These are phyloP conservation scores for Portunus trituberculatus DNA, from an alignment of 1,140 invertebrate species.

Conservation along the genomic window DNA sequence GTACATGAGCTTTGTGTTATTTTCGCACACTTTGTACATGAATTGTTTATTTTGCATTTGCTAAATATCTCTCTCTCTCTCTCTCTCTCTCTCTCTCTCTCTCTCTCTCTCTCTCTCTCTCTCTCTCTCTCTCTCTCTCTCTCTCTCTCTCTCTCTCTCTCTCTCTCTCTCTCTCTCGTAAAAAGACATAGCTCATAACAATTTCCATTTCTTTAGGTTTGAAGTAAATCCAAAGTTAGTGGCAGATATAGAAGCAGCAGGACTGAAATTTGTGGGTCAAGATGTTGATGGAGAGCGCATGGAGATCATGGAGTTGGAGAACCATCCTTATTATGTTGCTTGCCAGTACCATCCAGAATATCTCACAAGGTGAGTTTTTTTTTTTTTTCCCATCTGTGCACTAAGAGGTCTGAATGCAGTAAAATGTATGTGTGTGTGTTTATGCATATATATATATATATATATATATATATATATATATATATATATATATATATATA, in stretches of 20 bases:
- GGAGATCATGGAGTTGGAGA: conserved; percentile 85
- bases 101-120: conserved; percentile 28
- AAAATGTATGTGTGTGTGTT: too few species aligned
- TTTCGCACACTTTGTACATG: too few species aligned
- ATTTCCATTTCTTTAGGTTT: conserved; percentile 81
- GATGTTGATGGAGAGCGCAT: conserved; percentile 92
- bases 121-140: neutral
- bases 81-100: conserved; percentile 2
- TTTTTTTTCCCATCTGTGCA: too few species aligned
- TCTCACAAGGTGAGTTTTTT: conserved; percentile 80
- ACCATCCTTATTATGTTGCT: conserved; percentile 96
- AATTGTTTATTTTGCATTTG: too few species aligned
- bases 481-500: too few species aligned
- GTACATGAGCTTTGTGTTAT: too few species aligned
- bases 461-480: too few species aligned
- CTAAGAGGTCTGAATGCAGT: too few species aligned
- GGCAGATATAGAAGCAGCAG: conserved; percentile 87
- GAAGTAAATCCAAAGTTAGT: conserved; percentile 97
- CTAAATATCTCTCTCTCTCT: too few species aligned
- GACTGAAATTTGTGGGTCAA: conserved; percentile 94
- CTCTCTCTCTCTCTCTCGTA: neutral
- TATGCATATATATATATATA: too few species aligned
- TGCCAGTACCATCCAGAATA: conserved; percentile 99
- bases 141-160: neutral
- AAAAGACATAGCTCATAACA: neutral